phyloP scores from a whole-genome alignment of 2,888 invertebrate genomes.

The Adela reaumurella region DNA sequence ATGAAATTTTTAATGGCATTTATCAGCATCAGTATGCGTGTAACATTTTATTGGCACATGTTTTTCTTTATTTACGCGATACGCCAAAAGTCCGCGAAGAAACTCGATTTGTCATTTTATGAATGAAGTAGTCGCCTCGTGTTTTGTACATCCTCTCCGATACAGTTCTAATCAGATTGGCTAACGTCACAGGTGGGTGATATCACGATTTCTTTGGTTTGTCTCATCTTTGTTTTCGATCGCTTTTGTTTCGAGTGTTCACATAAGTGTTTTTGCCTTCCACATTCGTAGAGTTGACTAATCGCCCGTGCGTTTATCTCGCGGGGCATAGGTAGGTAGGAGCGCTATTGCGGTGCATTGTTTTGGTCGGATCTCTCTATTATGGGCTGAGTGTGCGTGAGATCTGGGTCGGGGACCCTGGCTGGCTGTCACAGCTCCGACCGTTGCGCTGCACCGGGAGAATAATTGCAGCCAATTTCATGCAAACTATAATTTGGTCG shows the following conservation, averaged over 20 bases:
- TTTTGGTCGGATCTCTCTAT: background rate
- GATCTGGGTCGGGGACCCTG: constrained; percentile 46
- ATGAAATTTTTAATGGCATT: no score
- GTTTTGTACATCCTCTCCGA: background rate
- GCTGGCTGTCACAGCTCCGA: background rate
- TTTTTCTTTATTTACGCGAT: no score
- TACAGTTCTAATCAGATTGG: background rate
- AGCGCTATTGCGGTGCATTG: background rate
- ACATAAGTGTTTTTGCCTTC: background rate
- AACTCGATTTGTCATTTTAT: background rate
- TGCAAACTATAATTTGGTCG: background rate
- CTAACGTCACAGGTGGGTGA: background rate
- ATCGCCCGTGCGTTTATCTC: background rate
- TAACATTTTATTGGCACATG: no score
- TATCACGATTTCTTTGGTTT: background rate
- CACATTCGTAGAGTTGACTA: background rate
- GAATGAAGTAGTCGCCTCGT: no score
- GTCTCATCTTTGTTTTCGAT: background rate
- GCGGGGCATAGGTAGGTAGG: background rate
- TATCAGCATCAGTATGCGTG: no score
- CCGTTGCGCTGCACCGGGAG: constrained; percentile 18
- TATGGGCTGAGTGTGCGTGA: constrained; percentile 24
- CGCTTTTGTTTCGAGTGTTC: background rate
- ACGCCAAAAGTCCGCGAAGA: no score
- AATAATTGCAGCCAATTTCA: constrained; percentile 7